Evolutionary conservation across 1,140 invertebrate species (phyloP).

Genomic region (Lordiphosa collinella): DNA sequence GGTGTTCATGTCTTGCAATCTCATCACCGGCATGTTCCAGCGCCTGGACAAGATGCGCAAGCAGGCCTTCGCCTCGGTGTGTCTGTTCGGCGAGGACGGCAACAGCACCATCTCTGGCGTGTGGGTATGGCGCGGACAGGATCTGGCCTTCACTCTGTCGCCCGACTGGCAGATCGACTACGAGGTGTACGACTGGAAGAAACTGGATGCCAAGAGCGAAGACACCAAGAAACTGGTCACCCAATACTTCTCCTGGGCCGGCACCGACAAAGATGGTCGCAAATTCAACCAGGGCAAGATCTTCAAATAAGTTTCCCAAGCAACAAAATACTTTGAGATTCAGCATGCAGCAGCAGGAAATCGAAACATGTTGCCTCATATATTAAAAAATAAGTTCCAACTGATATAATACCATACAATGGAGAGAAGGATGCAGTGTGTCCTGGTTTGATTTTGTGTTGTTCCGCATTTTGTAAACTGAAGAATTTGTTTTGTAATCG

Average conservation of each 20-base stretch:
- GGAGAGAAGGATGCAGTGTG: constrained; percentile 25
- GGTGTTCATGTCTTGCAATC: constrained; percentile 97
- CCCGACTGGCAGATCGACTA: constrained; percentile 98
- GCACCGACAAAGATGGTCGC: constrained; percentile 91
- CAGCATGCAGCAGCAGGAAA: constrained; percentile 26
- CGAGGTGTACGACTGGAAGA: constrained; percentile 97
- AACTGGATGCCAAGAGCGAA: constrained; percentile 90
- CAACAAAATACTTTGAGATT: constrained; percentile 48
- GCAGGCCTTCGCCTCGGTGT: constrained; percentile 95
- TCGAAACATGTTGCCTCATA: constrained; percentile 31
- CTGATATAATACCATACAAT: constrained; percentile 49
- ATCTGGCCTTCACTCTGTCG: constrained; percentile 92
- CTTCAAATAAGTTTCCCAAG: constrained; percentile 91
- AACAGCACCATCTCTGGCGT: constrained; percentile 96
- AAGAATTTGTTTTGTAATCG: constrained; percentile 46
- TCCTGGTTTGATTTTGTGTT: constrained; percentile 31
- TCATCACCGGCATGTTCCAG: constrained; percentile 97
- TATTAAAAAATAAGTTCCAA: constrained; percentile 47
- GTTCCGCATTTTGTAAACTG: constrained; percentile 41
- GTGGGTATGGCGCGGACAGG: constrained; percentile 98
- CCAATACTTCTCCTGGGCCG: constrained; percentile 96
- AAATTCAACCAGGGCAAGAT: constrained; percentile 99
- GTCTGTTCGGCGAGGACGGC: constrained; percentile 95
- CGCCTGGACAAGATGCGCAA: constrained; percentile 99
- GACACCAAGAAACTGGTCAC: constrained; percentile 95